Evolutionary conservation across 30 jellyfish, hydroid and myxozoan genomes (phyloP), one percentile per base, ranked within the genome.

Genomic region (Sanderia malayensis): DNA sequence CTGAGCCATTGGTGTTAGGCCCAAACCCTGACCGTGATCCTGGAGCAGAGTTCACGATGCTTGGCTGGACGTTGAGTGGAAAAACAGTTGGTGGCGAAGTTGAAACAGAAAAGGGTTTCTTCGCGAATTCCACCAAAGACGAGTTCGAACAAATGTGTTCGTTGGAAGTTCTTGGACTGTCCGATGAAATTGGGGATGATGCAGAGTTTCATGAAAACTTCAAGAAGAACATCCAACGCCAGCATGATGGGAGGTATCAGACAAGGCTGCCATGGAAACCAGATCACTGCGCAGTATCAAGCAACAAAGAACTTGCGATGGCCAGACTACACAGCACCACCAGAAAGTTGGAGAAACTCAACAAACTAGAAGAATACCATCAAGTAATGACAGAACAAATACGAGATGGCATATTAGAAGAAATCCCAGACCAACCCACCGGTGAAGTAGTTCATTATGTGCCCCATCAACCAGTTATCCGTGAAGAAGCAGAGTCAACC

Each of bases 51-150:
- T 66, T 78, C 37, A 78, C 89, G 15, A 78, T 78, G 83, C 59
- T 81, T 11, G 87, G 94, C 31, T 81, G 94, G 94, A 70, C 70
- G 71, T 47, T 81, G 61, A 25, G 46, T 64, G 87, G 87, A 44
- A 72, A 81, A 33, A 67, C 53, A 52, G 53, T 41, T 21, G n/a
- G n/a, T 20, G 64, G 45, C 24, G 44, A 44, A 22, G 19, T 33
- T 27, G 73, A 3, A 32, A 64, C 19, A 4, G 90, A 61, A 52
- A 62, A 65, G 80, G 73, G 81, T 33, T 60, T 61, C 73, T 77
- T 77, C 61, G 44, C 63, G 61, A 62, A 26, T 21, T 46, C 90
- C 32, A 67, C 83, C 25, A 73, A 64, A 44, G 30, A 32, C 22
- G 90, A 79, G 25, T 79, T 64, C 61, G 74, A 79, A 63, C 55